phyloP scores from a whole-genome alignment of 2,797 vertebrate species.

The Epinephelus awoara region DNA sequence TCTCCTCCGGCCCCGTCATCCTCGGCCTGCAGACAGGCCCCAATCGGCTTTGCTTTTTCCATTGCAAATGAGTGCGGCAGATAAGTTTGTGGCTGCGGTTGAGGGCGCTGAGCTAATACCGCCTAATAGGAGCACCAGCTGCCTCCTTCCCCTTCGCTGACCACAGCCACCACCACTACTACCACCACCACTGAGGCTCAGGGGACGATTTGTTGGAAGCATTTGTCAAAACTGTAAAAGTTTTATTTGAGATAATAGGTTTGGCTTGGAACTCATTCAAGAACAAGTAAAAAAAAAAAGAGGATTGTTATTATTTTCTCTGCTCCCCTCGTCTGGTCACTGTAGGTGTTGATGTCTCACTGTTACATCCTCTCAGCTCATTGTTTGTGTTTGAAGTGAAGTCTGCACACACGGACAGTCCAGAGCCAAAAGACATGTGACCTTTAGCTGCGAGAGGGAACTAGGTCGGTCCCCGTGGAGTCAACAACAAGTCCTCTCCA shows the following conservation, averaged over 20 bases:
- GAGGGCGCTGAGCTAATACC: constrained; percentile 71
- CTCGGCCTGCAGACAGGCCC: constrained; percentile 47
- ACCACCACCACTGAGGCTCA: neutral
- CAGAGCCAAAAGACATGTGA: constrained; percentile 48
- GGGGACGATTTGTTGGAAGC: constrained; percentile 14
- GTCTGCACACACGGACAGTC: constrained; percentile 25
- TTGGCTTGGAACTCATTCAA: neutral
- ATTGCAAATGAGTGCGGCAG: constrained; percentile 70
- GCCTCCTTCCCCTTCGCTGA: constrained; percentile 46
- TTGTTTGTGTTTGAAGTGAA: constrained; percentile 47
- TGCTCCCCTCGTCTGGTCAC: neutral
- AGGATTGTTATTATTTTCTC: neutral
- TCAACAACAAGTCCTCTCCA: constrained; percentile 62
- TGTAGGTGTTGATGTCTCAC: constrained; percentile 32
- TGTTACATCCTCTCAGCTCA: constrained; percentile 32
- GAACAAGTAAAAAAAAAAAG: neutral
- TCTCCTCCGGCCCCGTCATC: constrained; percentile 47
- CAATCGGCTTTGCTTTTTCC: constrained; percentile 84
- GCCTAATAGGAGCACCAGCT: constrained; percentile 70
- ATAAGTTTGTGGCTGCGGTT: constrained; percentile 60
- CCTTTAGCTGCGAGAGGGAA: constrained; percentile 72
- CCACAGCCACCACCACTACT: constrained; percentile 40
- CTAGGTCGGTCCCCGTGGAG: constrained; percentile 66
- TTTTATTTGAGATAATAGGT: constrained; percentile 13
- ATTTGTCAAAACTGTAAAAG: neutral